These are phyloP conservation scores for Telmatochromis bifrenatus DNA, from an alignment of 2,113 vertebrate species.

Conservation along the genomic window DNA sequence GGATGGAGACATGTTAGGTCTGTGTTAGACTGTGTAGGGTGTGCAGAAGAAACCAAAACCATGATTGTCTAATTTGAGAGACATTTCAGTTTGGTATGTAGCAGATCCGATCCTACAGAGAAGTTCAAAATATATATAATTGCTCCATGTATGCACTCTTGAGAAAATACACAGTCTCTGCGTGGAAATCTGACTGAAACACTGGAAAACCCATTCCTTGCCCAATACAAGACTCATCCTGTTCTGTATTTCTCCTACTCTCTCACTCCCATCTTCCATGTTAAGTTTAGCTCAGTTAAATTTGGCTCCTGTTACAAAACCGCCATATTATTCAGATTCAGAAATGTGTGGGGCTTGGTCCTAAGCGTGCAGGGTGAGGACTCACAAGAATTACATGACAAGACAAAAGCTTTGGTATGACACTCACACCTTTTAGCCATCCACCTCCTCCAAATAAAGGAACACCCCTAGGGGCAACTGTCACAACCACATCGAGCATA, in stretches of 20 bases:
- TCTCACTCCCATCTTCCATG: neutral
- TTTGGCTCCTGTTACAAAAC: neutral
- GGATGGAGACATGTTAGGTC: neutral
- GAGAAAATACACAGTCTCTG: neutral
- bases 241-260: fast-evolving
- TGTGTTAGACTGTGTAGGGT: neutral
- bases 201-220: neutral
- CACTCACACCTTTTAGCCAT: neutral
- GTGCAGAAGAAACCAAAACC: neutral
- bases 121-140: too few relatives aligned
- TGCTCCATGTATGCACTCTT: neutral
- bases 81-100: neutral
- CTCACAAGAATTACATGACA: neutral
- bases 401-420: neutral
- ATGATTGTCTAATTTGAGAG: neutral
- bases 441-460: neutral
- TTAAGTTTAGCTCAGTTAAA: neutral
- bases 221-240: neutral
- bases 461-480: neutral
- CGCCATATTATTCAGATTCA: neutral
- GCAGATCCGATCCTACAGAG: fast-evolving
- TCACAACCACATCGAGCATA: neutral
- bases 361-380: neutral
- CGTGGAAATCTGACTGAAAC: neutral
- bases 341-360: neutral